A percentile compares a stretch with the other conserved stretches of the same genome.
Evolutionary conservation across 2,797 vertebrate species (phyloP).

Genomic region (Fratercula arctica): DNA sequence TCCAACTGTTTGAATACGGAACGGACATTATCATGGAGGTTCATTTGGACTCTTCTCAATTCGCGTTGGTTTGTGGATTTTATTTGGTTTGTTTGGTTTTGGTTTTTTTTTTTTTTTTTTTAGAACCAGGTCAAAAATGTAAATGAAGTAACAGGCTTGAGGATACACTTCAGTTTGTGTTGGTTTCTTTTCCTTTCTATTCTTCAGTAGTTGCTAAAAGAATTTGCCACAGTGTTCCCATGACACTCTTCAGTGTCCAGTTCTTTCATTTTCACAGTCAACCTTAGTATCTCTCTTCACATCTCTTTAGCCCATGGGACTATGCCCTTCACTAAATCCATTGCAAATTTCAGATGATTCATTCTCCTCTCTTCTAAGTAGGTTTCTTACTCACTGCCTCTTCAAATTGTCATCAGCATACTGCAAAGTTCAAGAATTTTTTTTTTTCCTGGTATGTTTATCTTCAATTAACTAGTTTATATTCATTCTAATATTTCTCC

Average conservation of each 20-base stretch:
- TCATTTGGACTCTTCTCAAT: neutral
- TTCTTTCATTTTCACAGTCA: conserved; percentile 24
- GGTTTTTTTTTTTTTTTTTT: neutral
- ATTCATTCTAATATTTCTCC: neutral
- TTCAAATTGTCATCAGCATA: conserved; percentile 10
- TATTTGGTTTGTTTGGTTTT: neutral
- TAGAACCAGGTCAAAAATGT: neutral
- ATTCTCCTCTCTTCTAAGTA: neutral
- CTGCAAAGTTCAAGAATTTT: neutral
- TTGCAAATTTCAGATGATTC: conserved; percentile 26
- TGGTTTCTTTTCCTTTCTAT: neutral
- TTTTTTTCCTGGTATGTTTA: neutral
- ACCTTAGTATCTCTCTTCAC: neutral
- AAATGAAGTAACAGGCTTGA: neutral
- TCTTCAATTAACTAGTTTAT: neutral
- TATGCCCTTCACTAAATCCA: neutral
- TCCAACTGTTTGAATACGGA: neutral
- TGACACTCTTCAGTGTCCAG: neutral
- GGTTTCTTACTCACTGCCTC: neutral
- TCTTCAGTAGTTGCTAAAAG: neutral
- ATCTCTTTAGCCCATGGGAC: conserved; percentile 15
- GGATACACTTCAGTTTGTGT: neutral
- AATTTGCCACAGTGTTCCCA: conserved; percentile 12
- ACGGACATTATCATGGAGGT: neutral
- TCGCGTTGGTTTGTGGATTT: neutral